Percentiles rank a stretch among this genome's conserved stretches.
Conservation (phyloP, 53 echinoderm and acorn worm species). For the Paracentrotus lividus region DNA sequence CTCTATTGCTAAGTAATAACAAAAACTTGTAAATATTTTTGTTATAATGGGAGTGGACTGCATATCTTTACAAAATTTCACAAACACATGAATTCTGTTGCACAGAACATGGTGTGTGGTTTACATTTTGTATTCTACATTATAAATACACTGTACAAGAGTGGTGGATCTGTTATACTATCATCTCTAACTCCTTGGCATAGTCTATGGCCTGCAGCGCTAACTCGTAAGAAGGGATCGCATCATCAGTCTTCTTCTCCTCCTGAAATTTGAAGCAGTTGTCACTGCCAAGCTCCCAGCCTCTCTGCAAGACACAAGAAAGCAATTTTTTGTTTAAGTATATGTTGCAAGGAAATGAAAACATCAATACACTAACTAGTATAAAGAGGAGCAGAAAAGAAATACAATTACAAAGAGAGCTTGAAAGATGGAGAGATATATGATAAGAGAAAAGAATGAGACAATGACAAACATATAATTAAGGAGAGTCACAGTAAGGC, state of each 20-base stretch:
- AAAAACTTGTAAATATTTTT: too few species aligned
- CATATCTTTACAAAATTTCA: background rate
- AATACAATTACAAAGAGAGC: background rate
- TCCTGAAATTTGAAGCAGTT: conserved; percentile 88
- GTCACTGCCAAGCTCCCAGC: conserved; percentile 85
- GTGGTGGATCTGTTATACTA: conserved; percentile 79
- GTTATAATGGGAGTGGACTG: too few species aligned
- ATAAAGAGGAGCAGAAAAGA: background rate
- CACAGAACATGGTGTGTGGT: conserved; percentile 68
- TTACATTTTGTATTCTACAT: conserved; percentile 39
- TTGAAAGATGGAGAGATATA: background rate
- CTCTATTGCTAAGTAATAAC: too few species aligned
- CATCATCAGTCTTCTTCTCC: conserved; percentile 93
- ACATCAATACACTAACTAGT: background rate
- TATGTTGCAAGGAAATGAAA: background rate
- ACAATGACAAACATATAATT: background rate
- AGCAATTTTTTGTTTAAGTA: background rate
- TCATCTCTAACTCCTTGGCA: conserved; percentile 99
- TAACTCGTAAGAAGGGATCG: conserved; percentile 89
- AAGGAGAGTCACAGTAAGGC: too few species aligned
- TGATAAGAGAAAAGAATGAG: background rate
- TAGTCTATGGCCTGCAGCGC: conserved; percentile 97
- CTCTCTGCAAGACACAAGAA: conserved; percentile 73
- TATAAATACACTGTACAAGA: conserved; percentile 71
- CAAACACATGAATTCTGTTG: conserved; percentile 19